Conservation (phyloP, 2,113 vertebrate genomes). For the Tetrao urogallus region DNA sequence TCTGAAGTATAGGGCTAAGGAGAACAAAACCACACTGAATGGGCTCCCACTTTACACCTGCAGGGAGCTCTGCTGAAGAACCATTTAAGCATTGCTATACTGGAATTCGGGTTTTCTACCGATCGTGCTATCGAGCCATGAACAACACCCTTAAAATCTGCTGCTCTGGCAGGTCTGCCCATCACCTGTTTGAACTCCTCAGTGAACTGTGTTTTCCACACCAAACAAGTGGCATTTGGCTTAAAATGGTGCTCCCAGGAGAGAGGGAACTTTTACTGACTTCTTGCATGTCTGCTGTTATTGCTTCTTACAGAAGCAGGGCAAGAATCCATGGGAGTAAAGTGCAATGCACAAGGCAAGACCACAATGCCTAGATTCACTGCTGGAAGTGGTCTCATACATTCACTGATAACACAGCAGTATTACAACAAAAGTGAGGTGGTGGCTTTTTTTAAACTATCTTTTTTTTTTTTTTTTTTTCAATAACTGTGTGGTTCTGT, state of each 20-base stretch:
- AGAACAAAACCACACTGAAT: background rate
- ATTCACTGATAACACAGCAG: background rate
- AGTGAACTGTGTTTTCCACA: background rate
- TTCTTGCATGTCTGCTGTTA: rapidly evolving
- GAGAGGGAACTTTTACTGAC: rapidly evolving
- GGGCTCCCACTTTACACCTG: background rate
- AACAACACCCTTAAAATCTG: background rate
- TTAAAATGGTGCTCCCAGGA: background rate
- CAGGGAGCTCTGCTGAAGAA: background rate
- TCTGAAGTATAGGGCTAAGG: too few relatives aligned
- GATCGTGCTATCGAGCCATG: rapidly evolving
- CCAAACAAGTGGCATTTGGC: background rate
- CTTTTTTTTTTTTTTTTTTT: background rate
- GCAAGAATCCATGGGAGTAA: background rate
- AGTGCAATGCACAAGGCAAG: background rate
- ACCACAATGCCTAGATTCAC: rapidly evolving
- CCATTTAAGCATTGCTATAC: rapidly evolving
- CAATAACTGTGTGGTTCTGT: background rate
- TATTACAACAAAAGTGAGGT: background rate
- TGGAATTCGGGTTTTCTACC: background rate
- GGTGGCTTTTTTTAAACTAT: rapidly evolving
- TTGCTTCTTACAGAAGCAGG: background rate
- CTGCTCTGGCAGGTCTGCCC: background rate
- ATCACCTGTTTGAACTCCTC: background rate
- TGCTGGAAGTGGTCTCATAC: background rate